Evolutionary conservation across 2,113 vertebrate species (phyloP).

Genomic region (Notiomystis cincta): DNA sequence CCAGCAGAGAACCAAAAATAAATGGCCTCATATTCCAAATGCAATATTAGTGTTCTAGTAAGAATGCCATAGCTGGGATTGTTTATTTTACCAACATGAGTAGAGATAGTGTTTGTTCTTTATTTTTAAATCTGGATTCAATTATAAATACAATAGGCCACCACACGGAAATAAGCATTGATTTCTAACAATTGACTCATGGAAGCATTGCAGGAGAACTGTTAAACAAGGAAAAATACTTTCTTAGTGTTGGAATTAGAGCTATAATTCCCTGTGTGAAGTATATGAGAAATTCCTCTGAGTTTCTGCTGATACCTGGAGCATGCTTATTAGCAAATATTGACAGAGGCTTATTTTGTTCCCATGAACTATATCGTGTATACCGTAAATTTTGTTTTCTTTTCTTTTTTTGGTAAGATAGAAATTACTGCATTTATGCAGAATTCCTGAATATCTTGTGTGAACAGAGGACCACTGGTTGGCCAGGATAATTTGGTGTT

Average conservation of each 20-base stretch:
- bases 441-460: not conserved
- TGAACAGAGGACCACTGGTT: not conserved
- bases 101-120: not conserved
- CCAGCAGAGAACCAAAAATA: not conserved
- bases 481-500: not conserved
- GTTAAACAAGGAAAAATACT: not conserved
- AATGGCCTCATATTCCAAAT: not conserved
- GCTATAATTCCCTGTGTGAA: not conserved
- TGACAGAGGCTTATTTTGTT: not conserved
- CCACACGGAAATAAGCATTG: not conserved
- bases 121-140: not conserved
- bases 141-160: slow-evolving; percentile 5
- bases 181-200: slow-evolving; percentile 8
- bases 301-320: not conserved
- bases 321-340: not conserved
- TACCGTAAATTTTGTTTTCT: not conserved
- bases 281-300: not conserved
- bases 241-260: not conserved
- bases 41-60: not conserved
- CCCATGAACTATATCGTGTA: not conserved
- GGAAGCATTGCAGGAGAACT: not conserved
- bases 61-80: not conserved
- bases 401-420: not conserved
- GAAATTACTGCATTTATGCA: not conserved
- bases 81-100: not conserved